phyloP scores from a whole-genome alignment of 1,140 invertebrate species.

The Uloborus diversus region DNA sequence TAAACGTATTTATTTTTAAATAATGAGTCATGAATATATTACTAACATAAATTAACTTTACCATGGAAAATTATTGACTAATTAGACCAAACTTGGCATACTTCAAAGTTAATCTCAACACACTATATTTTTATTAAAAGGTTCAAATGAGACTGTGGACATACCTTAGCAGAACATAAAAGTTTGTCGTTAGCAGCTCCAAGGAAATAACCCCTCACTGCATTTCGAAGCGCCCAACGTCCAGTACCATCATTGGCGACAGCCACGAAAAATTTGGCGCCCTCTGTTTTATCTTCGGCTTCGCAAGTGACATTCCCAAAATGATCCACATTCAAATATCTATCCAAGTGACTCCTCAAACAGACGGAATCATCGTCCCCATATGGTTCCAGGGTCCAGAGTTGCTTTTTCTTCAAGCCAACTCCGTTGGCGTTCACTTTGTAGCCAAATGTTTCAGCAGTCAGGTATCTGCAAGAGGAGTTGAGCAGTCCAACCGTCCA shows the following conservation, averaged over 20 bases:
- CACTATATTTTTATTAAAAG: no score
- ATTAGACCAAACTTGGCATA: no score
- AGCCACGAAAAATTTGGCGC: conserved; percentile 76
- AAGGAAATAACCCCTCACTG: conserved; percentile 89
- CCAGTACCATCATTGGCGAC: conserved; percentile 55
- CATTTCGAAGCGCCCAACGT: conserved; percentile 88
- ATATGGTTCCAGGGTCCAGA: conserved; percentile 87
- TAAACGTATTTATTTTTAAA: no score
- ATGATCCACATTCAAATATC: conserved; percentile 69
- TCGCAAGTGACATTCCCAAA: conserved; percentile 97
- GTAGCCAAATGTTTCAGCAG: conserved; percentile 97
- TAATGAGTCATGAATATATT: no score
- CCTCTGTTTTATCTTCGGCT: conserved; percentile 80
- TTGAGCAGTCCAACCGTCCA: conserved; percentile 87
- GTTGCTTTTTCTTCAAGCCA: conserved; percentile 95
- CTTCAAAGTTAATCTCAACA: no score
- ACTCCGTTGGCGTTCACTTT: conserved; percentile 96
- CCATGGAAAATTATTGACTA: no score
- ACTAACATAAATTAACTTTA: no score
- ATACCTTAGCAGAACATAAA: conserved; percentile 88
- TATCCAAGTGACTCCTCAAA: conserved; percentile 53
- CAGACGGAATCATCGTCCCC: conserved; percentile 66
- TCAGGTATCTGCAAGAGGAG: conserved; percentile 86
- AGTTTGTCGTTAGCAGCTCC: conserved; percentile 91
- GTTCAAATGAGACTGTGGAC: no score